A percentile compares a stretch with the other conserved stretches of the same genome.
Conservation (phyloP, 2,797 vertebrate species). For the Chloroceryle inda region DNA sequence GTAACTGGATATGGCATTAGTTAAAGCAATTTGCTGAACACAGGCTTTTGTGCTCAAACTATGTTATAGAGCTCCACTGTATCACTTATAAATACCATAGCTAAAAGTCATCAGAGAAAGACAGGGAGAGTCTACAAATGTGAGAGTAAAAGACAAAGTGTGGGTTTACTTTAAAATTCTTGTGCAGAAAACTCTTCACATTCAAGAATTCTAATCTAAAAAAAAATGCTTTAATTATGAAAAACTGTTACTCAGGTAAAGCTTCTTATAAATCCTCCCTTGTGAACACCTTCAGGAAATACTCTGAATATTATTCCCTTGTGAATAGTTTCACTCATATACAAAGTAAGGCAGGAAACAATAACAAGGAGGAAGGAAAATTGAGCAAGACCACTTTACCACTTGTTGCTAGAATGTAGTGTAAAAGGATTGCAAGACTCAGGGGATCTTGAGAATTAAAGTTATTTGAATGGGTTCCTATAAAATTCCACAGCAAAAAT, state of each 20-base stretch:
- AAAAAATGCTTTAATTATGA: background rate
- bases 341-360: conserved; percentile 56
- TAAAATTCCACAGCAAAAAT: conserved; percentile 3
- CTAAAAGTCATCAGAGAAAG: conserved; percentile 8
- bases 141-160: background rate
- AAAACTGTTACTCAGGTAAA: background rate
- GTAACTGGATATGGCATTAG: conserved; percentile 80
- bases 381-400: conserved; percentile 25
- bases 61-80: conserved; percentile 40
- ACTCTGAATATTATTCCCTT: conserved; percentile 4
- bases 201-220: background rate
- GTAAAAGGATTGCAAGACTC: background rate
- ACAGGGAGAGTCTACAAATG: background rate
- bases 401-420: background rate
- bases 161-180: conserved; percentile 4
- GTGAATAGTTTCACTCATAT: conserved; percentile 3
- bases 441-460: conserved; percentile 15
- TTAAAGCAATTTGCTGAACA: conserved; percentile 78
- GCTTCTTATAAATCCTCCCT: background rate
- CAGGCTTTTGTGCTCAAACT: conserved; percentile 67
- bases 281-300: conserved; percentile 22
- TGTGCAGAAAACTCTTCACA: background rate
- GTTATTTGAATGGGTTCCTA: background rate
- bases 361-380: conserved; percentile 62
- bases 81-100: conserved; percentile 34